These are phyloP conservation scores for Acleris holmiana DNA, from an alignment of 2,888 invertebrate species.

Conservation along the genomic window DNA sequence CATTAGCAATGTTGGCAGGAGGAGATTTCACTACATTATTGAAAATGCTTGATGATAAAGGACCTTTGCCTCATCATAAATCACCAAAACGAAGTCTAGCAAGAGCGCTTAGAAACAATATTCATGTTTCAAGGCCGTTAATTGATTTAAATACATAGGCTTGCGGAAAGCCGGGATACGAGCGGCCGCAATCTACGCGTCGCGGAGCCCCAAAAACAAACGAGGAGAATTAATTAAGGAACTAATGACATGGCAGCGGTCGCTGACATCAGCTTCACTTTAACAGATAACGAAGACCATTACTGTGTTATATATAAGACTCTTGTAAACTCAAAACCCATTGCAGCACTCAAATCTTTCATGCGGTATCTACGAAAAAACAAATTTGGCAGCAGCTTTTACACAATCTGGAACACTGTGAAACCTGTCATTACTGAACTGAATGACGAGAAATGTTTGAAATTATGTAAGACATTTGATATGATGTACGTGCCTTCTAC, in stretches of 20 bases:
- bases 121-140: slow-evolving; percentile 13
- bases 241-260: slow-evolving; percentile 7
- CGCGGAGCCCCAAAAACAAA: neutral
- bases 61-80: neutral
- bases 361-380: slow-evolving; percentile 6
- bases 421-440: slow-evolving; percentile 17
- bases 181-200: slow-evolving; percentile 12
- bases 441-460: neutral
- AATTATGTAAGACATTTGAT: neutral
- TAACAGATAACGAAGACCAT: slow-evolving; percentile 11
- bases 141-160: slow-evolving; percentile 4
- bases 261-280: slow-evolving; percentile 7
- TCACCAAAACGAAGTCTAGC: slow-evolving; percentile 21
- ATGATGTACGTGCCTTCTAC: neutral
- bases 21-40: neutral
- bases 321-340: slow-evolving; percentile 6
- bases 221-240: neutral
- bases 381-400: neutral
- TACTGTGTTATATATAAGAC: slow-evolving; percentile 8
- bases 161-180: slow-evolving; percentile 20
- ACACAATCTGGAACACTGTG: slow-evolving; percentile 9
- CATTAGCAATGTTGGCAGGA: slow-evolving; percentile 15
- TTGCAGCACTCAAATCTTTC: slow-evolving; percentile 20
- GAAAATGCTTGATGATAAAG: slow-evolving; percentile 7
- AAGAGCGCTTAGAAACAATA: slow-evolving; percentile 20